Conservation (phyloP, 2,888 invertebrate species). For the Drepanosiphum platanoidis region DNA sequence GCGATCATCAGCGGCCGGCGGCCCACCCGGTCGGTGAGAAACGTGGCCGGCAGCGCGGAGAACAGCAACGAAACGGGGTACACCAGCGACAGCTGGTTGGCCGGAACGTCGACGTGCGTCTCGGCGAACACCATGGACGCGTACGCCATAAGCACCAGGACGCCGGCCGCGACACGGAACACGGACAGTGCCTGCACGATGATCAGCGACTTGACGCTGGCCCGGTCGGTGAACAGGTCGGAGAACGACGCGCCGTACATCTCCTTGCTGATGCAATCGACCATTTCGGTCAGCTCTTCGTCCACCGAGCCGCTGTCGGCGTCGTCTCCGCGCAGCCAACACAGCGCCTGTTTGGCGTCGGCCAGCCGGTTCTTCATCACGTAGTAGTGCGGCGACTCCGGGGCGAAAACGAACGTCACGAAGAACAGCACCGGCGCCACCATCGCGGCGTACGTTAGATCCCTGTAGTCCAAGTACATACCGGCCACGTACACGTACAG, state of each 20-base stretch:
- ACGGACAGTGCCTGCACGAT: conserved; percentile 49
- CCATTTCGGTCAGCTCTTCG: conserved; percentile 59
- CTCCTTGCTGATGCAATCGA: conserved; percentile 46
- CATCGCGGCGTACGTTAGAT: conserved; percentile 68
- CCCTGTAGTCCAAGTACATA: conserved; percentile 67
- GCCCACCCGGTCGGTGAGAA: conserved; percentile 63
- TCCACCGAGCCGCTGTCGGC: conserved; percentile 56
- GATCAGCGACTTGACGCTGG: conserved; percentile 65
- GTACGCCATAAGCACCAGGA: conserved; percentile 58
- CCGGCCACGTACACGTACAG: conserved; percentile 67
- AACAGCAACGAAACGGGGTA: background rate
- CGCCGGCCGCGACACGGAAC: conserved; percentile 54
- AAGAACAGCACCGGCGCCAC: conserved; percentile 70
- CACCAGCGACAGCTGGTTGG: conserved; percentile 7
- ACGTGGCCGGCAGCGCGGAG: conserved; percentile 45
- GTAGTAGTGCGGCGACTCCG: conserved; percentile 74
- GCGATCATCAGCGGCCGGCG: conserved; percentile 68
- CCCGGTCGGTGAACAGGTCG: conserved; percentile 64
- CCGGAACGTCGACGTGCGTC: background rate
- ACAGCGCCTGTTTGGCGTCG: conserved; percentile 67
- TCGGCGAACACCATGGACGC: conserved; percentile 53
- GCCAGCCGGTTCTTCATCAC: conserved; percentile 70
- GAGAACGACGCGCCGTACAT: conserved; percentile 27
- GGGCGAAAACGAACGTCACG: conserved; percentile 71
- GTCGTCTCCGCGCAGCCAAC: conserved; percentile 60